These are phyloP conservation scores for Brachymystax lenok DNA, from an alignment of 2,797 vertebrate genomes.

Conservation along the genomic window DNA sequence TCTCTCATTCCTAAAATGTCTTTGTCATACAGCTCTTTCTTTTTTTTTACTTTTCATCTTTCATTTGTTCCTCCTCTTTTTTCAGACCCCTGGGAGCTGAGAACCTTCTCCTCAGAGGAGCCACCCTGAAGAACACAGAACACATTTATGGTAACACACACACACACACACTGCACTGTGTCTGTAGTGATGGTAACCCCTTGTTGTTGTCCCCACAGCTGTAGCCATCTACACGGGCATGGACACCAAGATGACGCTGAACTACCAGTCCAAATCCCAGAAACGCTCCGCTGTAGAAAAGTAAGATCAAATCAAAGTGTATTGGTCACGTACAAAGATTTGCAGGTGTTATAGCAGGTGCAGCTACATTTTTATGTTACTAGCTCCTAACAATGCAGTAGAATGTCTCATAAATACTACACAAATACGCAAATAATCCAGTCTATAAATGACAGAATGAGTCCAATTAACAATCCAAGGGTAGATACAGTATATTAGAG, in stretches of 20 bases:
- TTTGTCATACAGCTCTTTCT: background rate
- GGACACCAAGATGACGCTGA: slow-evolving; percentile 99
- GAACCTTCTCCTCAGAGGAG: slow-evolving; percentile 95
- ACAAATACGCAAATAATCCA: too few species aligned
- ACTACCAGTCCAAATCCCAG: slow-evolving; percentile 99
- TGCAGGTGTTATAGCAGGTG: too few species aligned
- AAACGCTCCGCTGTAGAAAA: slow-evolving; percentile 98
- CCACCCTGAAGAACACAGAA: slow-evolving; percentile 95
- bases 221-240: slow-evolving; percentile 98
- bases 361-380: too few species aligned
- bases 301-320: slow-evolving; percentile 68
- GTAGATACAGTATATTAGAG: too few species aligned
- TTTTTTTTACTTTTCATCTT: background rate
- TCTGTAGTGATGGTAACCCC: slow-evolving; percentile 12
- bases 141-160: slow-evolving; percentile 86
- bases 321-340: too few species aligned
- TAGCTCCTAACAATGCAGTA: too few species aligned
- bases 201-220: slow-evolving; percentile 68
- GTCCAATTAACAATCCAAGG: too few species aligned
- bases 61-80: slow-evolving; percentile 40
- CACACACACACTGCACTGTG: background rate
- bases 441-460: too few species aligned
- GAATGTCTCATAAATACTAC: too few species aligned
- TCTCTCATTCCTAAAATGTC: background rate
- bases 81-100: slow-evolving; percentile 93